Conservation (phyloP, 2,888 invertebrate species). For the Flabesymbios commensalis region DNA sequence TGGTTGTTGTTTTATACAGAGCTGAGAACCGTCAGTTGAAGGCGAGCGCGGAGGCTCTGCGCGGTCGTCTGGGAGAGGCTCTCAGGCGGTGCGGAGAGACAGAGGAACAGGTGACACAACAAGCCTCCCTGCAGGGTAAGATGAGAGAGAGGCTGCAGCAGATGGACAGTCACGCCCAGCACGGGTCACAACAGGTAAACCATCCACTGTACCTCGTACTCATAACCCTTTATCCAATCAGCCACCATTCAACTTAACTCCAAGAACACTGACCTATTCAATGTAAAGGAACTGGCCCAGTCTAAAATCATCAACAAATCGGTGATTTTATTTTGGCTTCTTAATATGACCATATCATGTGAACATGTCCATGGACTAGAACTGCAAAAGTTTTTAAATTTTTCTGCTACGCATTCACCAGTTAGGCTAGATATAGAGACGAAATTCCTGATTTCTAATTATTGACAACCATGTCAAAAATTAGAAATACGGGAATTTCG, state of each 20-base stretch:
- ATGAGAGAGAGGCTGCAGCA: conserved; percentile 52
- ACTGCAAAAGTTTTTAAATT: too few relatives aligned
- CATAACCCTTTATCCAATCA: neutral
- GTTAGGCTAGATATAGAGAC: too few relatives aligned
- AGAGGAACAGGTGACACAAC: conserved; percentile 52
- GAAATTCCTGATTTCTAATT: too few relatives aligned
- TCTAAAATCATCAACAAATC: too few relatives aligned
- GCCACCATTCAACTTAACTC: neutral
- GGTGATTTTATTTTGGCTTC: too few relatives aligned
- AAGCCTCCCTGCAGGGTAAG: conserved; percentile 51
- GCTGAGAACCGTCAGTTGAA: conserved; percentile 34
- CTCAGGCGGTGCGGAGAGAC: conserved; percentile 42
- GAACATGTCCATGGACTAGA: too few relatives aligned
- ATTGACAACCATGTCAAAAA: too few relatives aligned
- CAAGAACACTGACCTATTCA: too few relatives aligned
- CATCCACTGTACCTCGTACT: neutral
- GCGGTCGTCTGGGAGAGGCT: conserved; percentile 41
- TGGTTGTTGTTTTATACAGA: conserved; percentile 14
- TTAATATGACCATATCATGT: too few relatives aligned
- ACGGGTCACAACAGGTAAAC: conserved; percentile 50
- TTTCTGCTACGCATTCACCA: too few relatives aligned
- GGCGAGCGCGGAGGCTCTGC: conserved; percentile 43
- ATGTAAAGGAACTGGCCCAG: too few relatives aligned
- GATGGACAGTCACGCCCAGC: conserved; percentile 53
- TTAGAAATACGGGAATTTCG: too few relatives aligned